phyloP scores from a whole-genome alignment of 1,140 invertebrate genomes.

The Hyles vespertilio region DNA sequence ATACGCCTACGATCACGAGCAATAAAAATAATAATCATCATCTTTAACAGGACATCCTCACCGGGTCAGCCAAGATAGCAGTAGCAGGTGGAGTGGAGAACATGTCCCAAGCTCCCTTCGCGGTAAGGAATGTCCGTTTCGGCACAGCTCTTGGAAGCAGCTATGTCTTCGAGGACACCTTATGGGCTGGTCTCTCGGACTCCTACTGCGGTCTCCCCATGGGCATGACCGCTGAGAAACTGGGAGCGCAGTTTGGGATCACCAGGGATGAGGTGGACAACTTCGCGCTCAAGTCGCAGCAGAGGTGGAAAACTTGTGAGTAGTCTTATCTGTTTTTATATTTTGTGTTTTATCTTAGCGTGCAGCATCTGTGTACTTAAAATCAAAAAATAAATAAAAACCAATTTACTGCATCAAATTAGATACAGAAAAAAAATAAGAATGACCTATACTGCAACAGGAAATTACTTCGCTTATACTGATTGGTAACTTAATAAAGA shows the following conservation, averaged over 20 bases:
- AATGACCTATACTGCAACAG: too few relatives aligned
- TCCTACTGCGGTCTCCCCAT: slow-evolving; percentile 94
- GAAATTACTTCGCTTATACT: too few relatives aligned
- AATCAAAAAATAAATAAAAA: too few relatives aligned
- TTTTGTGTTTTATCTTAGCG: too few relatives aligned
- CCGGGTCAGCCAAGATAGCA: slow-evolving; percentile 91
- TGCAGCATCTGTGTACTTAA: too few relatives aligned
- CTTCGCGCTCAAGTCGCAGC: slow-evolving; percentile 91
- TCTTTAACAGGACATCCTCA: slow-evolving; percentile 85
- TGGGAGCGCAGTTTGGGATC: slow-evolving; percentile 93
- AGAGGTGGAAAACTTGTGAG: slow-evolving; percentile 86
- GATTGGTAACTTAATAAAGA: too few relatives aligned
- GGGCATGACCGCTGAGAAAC: slow-evolving; percentile 98
- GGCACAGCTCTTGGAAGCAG: slow-evolving; percentile 90
- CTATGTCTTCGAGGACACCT: slow-evolving; percentile 90
- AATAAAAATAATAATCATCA: too few relatives aligned
- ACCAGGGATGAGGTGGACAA: slow-evolving; percentile 91
- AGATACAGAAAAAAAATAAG: too few relatives aligned
- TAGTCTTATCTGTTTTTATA: slow-evolving; percentile 1
- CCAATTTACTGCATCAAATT: too few relatives aligned
- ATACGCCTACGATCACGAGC: too few relatives aligned
- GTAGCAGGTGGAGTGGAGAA: slow-evolving; percentile 95
- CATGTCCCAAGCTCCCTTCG: slow-evolving; percentile 97
- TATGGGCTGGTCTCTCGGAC: slow-evolving; percentile 95
- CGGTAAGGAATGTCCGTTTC: slow-evolving; percentile 92